Base-by-base conservation (phyloP, 2,888 invertebrate genomes). In the Hydrotaea cyrtoneurina region DNA sequence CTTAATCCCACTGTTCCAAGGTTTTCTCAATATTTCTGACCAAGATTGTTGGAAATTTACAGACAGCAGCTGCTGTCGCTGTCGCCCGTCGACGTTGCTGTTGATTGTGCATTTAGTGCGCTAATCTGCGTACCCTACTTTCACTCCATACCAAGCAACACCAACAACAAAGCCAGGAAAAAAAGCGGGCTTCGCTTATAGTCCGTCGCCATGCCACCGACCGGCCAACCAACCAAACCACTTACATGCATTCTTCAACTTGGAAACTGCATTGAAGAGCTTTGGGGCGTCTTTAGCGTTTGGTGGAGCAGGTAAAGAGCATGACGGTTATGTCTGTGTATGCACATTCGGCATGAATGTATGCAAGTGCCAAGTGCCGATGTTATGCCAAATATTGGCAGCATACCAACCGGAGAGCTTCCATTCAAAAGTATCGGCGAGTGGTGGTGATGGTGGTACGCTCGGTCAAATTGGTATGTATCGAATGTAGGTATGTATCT, bases 121-220 rank as follows among this genome's bases (percentile, higher is more conserved):
- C 91, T 90, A 90, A 91, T 90, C 91, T 90, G 89, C 90, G 89
- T 90, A 90, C 89, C 90, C 90, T 90, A 90, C 91, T 91, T 90
- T 90, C 90, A 90, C 90, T 90, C 89, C 91, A 90, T 88, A 76
- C 86, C 85, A 83, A 85, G 69, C 79, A 69, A 74, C 86, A 83
- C 7, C 79, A 82, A 39, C 69, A 79, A 11, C 64, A 73, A 36
- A 69, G 80, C 43, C 72, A 31, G 53, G 23, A 62, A 69, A 69
- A 69, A 69, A 46, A 69, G 69, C 69, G 69, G 69, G 69, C 69
- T 46, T 69, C 23, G 15, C 43, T 46, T 66, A 66, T n/a, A 17
- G 39, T 46, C 69, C 69, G 66, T 66, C 39, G 36, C 21, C 43
- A 64, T n/a, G 39, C 64, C 66, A 39, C 19, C 66, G 43, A 69